Evolutionary conservation across 2,797 vertebrate genomes (phyloP).

Genomic region (Sparus aurata): DNA sequence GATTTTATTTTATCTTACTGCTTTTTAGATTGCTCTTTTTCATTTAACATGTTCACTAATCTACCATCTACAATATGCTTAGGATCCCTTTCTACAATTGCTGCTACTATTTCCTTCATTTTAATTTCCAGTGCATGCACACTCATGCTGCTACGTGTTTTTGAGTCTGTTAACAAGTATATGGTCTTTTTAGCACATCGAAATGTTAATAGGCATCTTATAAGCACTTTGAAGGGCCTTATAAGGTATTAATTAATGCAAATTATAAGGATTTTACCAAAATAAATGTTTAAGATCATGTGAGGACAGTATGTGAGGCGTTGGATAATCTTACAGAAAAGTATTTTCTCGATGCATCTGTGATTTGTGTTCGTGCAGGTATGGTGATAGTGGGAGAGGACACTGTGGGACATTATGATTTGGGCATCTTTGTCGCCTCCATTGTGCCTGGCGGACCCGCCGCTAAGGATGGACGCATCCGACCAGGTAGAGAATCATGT

Average conservation of each 20-base stretch:
- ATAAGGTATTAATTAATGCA: no score
- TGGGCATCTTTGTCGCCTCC: slow-evolving; percentile 92
- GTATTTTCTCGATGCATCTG: neutral
- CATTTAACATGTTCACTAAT: neutral
- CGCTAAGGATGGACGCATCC: slow-evolving; percentile 89
- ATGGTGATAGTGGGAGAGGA: slow-evolving; percentile 93
- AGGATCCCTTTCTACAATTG: neutral
- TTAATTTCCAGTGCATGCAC: neutral
- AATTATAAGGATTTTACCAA: no score
- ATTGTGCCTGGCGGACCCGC: slow-evolving; percentile 92
- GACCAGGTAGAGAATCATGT: slow-evolving; percentile 82
- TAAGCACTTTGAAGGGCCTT: no score
- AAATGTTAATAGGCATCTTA: no score
- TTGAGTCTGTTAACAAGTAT: neutral
- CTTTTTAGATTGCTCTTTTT: neutral
- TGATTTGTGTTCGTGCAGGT: slow-evolving; percentile 77
- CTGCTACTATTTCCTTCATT: neutral
- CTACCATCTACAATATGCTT: neutral
- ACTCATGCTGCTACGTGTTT: neutral
- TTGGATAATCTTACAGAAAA: neutral
- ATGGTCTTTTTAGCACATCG: no score
- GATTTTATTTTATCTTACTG: neutral
- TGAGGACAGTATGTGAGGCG: neutral
- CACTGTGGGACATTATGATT: slow-evolving; percentile 84
- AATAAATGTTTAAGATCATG: neutral